Base-by-base conservation (phyloP, 2,888 invertebrate species). In the Lasiommata megera region DNA sequence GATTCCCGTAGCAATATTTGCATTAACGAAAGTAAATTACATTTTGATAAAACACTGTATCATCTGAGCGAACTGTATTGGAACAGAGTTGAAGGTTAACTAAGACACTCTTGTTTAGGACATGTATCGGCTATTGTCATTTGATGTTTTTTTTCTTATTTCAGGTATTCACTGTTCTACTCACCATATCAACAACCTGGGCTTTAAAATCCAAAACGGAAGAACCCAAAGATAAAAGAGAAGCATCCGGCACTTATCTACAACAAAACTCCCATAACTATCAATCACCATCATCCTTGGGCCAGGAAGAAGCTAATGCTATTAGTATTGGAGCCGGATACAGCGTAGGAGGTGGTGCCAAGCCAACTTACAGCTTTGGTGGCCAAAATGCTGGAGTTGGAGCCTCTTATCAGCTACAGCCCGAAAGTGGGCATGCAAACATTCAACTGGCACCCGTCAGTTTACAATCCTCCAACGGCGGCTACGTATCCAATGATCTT, bases 241-340 rank as follows among this genome's bases (percentile, higher is more conserved):
- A 90, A 69, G 82, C 88, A 14, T 12, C 55, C 1, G 64, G 77
- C 38, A 75, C 79, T 40, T 90, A 90, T 60, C 70, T 76, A 2
- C 72, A 80, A 52, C 56, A 66, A 38, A 69, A 72, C 9, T 62
- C 71, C 16, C 76, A 76, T 17, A 66, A 64, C 52, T 76, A 67
- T 60, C 76, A 73, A 57, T 47, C 72, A 11, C 73, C 71, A 6
- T 69, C 78, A 1, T 55, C 60, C 7, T 67, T 72, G 6, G 72
- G 82, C 1, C 87, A 86, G n/a, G 83, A 79, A 23, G 90, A 84
- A 11, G 83, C 83, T 44, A 88, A 78, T 61, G 73, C 90, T 16
- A 82, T 90, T 65, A 90, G 85, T 62, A 75, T 90, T 18, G 89
- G 90, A 7, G 90, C 90, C 6, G 90, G 90, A 14, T 90, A 90